A percentile compares a stretch with the other conserved stretches of the same genome.
These are phyloP conservation scores for Vicugna pacos DNA, from an alignment of 2,113 vertebrate genomes.

Conservation along the genomic window DNA sequence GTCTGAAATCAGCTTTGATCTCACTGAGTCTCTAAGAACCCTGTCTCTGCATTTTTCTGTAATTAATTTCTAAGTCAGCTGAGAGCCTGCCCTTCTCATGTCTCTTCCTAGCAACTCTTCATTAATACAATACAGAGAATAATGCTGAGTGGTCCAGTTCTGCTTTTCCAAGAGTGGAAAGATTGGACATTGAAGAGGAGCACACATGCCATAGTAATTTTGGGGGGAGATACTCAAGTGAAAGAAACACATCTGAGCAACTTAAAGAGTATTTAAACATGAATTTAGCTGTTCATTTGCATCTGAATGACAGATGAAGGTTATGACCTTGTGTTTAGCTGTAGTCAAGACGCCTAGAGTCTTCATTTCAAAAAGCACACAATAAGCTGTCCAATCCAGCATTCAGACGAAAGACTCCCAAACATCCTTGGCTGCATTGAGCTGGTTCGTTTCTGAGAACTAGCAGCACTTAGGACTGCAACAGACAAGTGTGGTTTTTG, in stretches of 20 bases:
- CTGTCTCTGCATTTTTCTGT: constrained; percentile 43
- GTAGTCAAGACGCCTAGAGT: background rate
- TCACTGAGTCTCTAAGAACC: background rate
- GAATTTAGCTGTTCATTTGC: background rate
- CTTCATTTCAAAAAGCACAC: background rate
- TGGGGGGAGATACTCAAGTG: background rate
- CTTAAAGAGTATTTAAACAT: background rate
- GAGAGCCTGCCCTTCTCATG: background rate
- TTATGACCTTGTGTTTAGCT: background rate
- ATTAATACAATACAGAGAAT: background rate
- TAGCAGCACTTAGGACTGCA: background rate
- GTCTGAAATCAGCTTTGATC: constrained; percentile 15
- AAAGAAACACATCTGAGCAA: background rate
- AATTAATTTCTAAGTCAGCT: constrained; percentile 47
- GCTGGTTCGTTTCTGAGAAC: background rate
- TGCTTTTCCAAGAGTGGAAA: constrained; percentile 23
- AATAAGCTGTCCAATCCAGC: background rate
- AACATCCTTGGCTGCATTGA: background rate
- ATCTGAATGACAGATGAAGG: background rate
- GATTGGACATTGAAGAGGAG: background rate
- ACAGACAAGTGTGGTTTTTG: background rate
- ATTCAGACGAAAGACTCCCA: background rate
- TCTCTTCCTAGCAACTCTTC: constrained; percentile 43
- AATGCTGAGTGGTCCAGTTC: background rate
- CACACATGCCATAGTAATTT: background rate